Conservation (phyloP, 64 coral and sea anemone species). For the Platygyra sinensis region DNA sequence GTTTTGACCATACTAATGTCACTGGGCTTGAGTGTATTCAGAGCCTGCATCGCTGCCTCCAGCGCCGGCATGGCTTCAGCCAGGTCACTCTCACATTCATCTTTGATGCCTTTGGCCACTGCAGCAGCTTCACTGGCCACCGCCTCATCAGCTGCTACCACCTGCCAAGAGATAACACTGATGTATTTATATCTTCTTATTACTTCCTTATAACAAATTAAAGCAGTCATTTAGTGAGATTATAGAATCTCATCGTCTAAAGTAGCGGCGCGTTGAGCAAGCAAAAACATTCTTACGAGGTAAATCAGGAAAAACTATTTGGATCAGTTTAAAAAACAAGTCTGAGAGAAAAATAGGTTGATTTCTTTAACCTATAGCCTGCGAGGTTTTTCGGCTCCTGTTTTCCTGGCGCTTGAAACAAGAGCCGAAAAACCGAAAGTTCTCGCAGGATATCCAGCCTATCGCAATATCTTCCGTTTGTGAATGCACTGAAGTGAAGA, state of each 20-base stretch:
- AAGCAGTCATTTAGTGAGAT: not conserved
- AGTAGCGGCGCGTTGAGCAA: too few species aligned
- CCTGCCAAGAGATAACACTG: conserved; percentile 25
- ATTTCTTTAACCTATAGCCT: too few species aligned
- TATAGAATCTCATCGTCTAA: too few species aligned
- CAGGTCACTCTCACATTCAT: conserved; percentile 97
- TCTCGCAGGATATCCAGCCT: too few species aligned
- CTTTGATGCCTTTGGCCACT: conserved; percentile 96
- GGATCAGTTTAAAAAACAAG: too few species aligned
- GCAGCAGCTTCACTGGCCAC: conserved; percentile 98
- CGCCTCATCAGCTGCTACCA: conserved; percentile 95
- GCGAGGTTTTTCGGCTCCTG: not conserved
- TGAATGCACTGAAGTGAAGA: too few species aligned
- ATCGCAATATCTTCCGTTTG: too few species aligned
- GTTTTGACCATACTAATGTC: conserved; percentile 99
- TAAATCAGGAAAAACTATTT: too few species aligned
- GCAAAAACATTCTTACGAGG: too few species aligned
- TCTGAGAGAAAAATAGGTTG: too few species aligned
- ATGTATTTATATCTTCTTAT: not conserved
- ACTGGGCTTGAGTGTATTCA: conserved; percentile 97
- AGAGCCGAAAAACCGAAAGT: too few species aligned
- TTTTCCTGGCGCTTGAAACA: too few species aligned
- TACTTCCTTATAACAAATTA: not conserved
- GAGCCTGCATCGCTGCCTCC: conserved; percentile 91
- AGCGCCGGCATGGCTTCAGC: conserved; percentile 96